Conservation (phyloP, 2,113 vertebrate genomes). For the Psephotus haematonotus region DNA sequence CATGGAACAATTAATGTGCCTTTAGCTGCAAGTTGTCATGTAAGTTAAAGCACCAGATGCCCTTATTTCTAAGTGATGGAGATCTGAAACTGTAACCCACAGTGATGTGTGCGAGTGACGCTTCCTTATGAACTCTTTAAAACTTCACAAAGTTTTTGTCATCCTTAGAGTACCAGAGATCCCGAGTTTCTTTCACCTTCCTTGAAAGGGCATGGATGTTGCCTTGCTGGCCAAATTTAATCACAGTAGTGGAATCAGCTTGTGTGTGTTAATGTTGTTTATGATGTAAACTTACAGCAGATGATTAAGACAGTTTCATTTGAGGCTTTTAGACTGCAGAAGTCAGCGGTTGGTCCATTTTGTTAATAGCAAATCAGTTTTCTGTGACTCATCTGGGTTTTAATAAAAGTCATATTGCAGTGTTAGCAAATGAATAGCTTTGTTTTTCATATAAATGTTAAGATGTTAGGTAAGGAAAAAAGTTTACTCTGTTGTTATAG, state of each 20-base stretch:
- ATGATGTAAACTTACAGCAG: not conserved
- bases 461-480: not conserved
- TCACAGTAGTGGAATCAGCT: not conserved
- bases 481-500: not conserved
- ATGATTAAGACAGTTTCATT: not conserved
- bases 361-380: not conserved
- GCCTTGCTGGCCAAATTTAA: not conserved
- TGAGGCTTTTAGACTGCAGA: not conserved
- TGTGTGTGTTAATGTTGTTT: slow-evolving; percentile 14
- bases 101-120: not conserved
- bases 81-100: not conserved
- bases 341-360: not conserved
- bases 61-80: not conserved
- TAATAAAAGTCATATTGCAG: not conserved
- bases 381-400: not conserved
- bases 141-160: not conserved
- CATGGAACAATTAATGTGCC: not conserved
- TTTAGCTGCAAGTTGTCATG: not conserved
- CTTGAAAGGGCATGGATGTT: not conserved
- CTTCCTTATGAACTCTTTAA: not conserved
- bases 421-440: not conserved
- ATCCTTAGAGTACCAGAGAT: not conserved
- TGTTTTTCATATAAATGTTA: not conserved
- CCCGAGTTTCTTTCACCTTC: not conserved
- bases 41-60: not conserved